Conservation (phyloP, 2,888 invertebrate species). For the Apotomis turbidana region DNA sequence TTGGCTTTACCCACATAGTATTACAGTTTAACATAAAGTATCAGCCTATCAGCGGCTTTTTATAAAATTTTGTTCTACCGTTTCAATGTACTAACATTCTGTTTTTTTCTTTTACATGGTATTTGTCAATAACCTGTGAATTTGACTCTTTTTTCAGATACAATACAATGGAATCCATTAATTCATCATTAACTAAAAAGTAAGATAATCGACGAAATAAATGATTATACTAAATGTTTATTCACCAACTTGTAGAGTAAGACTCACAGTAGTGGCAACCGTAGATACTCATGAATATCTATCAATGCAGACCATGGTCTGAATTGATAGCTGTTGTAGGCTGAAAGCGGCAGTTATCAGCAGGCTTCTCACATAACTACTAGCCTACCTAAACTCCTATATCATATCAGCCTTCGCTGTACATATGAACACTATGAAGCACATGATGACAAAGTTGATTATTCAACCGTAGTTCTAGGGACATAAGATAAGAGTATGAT, state of each 20-base stretch:
- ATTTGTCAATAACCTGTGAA: no score
- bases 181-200: no score
- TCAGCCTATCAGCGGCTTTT: no score
- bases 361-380: constrained; percentile 37
- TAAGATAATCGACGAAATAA: no score
- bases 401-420: not conserved
- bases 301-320: constrained; percentile 40
- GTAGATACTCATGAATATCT: constrained; percentile 49
- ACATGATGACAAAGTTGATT: not conserved
- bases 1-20: no score
- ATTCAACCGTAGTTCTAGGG: not conserved
- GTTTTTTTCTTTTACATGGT: no score
- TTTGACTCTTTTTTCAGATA: no score
- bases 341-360: constrained; percentile 47
- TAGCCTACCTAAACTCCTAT: constrained; percentile 1
- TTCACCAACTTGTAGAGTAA: constrained; percentile 1
- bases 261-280: constrained; percentile 40
- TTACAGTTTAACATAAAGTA: no score
- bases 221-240: no score
- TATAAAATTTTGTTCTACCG: no score
- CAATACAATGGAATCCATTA: no score
- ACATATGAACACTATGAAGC: not conserved
- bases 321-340: constrained; percentile 50
- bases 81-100: no score
- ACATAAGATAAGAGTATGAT: not conserved